Base-by-base conservation (phyloP, 2,113 vertebrate species). In the Python bivittatus region DNA sequence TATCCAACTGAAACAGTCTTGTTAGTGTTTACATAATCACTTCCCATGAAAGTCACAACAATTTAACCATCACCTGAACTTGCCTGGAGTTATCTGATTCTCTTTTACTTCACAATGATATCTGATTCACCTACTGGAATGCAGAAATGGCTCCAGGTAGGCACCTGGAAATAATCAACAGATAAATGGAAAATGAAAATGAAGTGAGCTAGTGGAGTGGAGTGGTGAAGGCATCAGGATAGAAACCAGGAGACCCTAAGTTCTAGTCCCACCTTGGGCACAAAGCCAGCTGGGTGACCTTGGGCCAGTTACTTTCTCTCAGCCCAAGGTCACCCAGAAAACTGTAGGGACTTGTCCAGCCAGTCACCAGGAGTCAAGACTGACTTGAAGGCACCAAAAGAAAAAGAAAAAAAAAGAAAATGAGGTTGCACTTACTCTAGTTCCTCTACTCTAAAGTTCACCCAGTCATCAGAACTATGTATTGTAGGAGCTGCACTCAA, bases 381-480 rank as follows among this genome's bases (percentile, higher is more conserved):
- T 0, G 4, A n/a, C n/a, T 12, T 0, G n/a, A 68, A 57, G 3
- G 29, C 0, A 68, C n/a, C 9, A 0, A 64, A 64, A 25, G 1
- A 27, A 61, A 56, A 17, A 13, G 3, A 10, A 29, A 27, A 25
- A 3, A 12, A 64, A 17, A 12, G 29, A 29, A 33, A 68, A 5
- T 29, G 6, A 33, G 13, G 33, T 42, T 79, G 72, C 22, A 42
- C 7, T 42, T 42, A 79, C 7, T 38, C 33, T 79, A 42, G 6
- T 79, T 79, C 7, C 33, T 79, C 33, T 42, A 33, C 20, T 42
- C 42, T 79, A 79, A 79, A 79, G 7, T 42, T 79, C 72, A 79
- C 38, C 17, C 17, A 42, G 15, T 23, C 33, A 79, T 79, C 33
- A 22, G 72, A 42, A 17, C 33, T 79, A 79, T 42, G 1, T 42